Conservation (phyloP, 30 jellyfish, hydroid and myxozoan genomes). For the Pelagia noctiluca region DNA sequence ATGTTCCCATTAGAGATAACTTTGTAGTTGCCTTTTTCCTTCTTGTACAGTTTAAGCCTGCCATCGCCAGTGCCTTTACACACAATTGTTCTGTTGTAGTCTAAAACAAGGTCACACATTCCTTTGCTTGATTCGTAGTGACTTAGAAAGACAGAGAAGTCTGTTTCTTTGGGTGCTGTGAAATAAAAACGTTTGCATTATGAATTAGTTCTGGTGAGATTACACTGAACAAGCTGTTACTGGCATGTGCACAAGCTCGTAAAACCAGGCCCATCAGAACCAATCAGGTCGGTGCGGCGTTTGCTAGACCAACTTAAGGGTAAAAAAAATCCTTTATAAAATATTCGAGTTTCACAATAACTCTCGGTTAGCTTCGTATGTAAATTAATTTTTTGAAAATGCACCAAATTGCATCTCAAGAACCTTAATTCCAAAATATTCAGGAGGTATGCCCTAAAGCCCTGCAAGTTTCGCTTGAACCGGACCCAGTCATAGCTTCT, state of each 20-base stretch:
- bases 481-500: too few species aligned
- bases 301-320: neutral
- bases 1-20: neutral
- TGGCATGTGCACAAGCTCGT: too few species aligned
- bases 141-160: neutral
- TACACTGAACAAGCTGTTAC: neutral
- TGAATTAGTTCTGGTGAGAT: neutral
- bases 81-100: neutral
- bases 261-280: neutral
- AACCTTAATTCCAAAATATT: too few species aligned
- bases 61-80: neutral
- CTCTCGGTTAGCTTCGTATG: too few species aligned
- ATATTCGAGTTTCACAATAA: too few species aligned
- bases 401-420: too few species aligned
- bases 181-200: neutral
- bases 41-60: neutral
- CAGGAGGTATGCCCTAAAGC: too few species aligned
- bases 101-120: neutral
- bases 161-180: neutral
- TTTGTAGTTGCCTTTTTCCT: neutral
- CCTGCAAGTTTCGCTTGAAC: too few species aligned
- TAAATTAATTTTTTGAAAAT: too few species aligned
- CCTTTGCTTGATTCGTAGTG: neutral
- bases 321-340: too few species aligned
- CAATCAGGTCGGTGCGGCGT: neutral